These are phyloP conservation scores for Drosophila borealis DNA, from an alignment of 2,888 invertebrate genomes.

Conservation along the genomic window DNA sequence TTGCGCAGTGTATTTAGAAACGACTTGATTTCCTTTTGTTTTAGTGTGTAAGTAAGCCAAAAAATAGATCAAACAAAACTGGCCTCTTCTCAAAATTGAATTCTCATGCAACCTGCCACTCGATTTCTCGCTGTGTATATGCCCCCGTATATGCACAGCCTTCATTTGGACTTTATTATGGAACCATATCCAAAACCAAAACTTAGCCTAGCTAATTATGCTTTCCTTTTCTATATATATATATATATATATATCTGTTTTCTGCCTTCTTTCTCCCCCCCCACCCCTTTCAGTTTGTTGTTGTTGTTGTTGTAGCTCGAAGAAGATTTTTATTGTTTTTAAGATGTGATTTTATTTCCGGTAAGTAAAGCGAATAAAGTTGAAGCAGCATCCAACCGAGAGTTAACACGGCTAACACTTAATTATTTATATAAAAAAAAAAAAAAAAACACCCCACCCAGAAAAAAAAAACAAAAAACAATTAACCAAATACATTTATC, in stretches of 20 bases:
- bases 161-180: slow-evolving; percentile 6
- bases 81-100: slow-evolving; percentile 4
- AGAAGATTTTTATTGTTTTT: slow-evolving; percentile 56
- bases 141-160: not conserved
- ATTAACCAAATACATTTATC: slow-evolving; percentile 23
- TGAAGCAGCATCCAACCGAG: slow-evolving; percentile 14
- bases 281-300: slow-evolving; percentile 32
- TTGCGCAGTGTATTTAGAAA: slow-evolving; percentile 58
- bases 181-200: not conserved
- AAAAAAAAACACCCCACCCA: not conserved
- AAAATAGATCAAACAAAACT: not conserved
- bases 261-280: slow-evolving; percentile 3
- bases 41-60: slow-evolving; percentile 61
- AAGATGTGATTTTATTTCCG: slow-evolving; percentile 59
- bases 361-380: slow-evolving; percentile 56
- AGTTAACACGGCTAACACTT: slow-evolving; percentile 22
- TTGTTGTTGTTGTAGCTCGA: slow-evolving; percentile 50
- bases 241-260: not conserved
- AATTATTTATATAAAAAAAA: slow-evolving; percentile 21
- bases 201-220: not conserved
- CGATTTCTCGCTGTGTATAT: slow-evolving; percentile 32
- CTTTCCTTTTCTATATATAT: not conserved
- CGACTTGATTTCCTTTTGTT: slow-evolving; percentile 53
- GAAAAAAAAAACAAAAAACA: not conserved
- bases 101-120: slow-evolving; percentile 15